Base-by-base conservation (phyloP, 2,797 vertebrate species). In the Alauda arvensis region DNA sequence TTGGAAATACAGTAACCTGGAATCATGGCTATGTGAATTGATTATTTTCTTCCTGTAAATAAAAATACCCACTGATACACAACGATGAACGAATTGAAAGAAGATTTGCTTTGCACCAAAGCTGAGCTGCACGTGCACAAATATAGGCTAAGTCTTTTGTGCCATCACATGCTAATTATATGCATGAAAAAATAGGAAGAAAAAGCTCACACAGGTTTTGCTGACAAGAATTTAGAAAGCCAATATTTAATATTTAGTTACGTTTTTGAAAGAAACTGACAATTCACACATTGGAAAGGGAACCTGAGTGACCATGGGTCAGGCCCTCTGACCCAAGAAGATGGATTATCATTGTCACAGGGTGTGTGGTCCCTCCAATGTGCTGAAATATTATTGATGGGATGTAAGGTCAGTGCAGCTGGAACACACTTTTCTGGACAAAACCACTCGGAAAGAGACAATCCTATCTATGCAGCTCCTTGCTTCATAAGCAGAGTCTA, bases 191-290 rank as follows among this genome's bases (percentile, higher is more conserved):
- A 46, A 74, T 23, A 71, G 6, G 39, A 83, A 80, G 48, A 52
- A 83, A 84, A 92, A 80, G 34, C 17, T 89, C 65, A 81, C 23
- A 51, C 24, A 31, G 75, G 37, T 83, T 94, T 86, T 88, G 33
- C 34, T 77, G 56, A 70, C 19, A 89, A 90, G 61, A 62, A 74
- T 91, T 79, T 77, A 74, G 52, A 91, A 75, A 79, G 43, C 18
- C 91, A 76, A 76, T 87, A 37, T 68, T 94, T 94, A 77, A 75
- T 80, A 11, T 18, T 29, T 67, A n/a, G 5, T 65, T 33, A 17
- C 12, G 19, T 17, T 40, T 70, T 78, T 28, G 62, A 83, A 62
- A 60, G 60, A 77, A 88, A 33, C 17, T 16, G 60, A 28, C n/a
- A 66, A 17, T 63, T 70, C 74, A 24, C 17, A 43, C 8, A 18